Conservation (phyloP, 2,797 vertebrate genomes). For the Darevskia mixta region DNA sequence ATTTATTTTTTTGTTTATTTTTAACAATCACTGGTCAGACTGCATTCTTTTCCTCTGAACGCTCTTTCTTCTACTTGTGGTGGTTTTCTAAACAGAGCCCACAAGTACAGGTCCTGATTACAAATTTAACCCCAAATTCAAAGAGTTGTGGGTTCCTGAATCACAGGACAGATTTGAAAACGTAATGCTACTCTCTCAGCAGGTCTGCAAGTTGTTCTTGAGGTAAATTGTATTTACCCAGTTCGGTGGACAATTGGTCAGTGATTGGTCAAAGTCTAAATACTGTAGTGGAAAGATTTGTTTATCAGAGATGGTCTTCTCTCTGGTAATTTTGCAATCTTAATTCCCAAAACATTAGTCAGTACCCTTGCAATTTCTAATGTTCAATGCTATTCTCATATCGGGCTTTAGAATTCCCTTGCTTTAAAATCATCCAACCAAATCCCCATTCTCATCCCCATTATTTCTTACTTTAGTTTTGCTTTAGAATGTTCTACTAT, state of each 20-base stretch:
- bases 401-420: too few species aligned
- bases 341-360: too few species aligned
- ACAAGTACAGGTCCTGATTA: neutral
- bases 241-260: conserved; percentile 25
- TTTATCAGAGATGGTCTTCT: conserved; percentile 1
- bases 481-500: too few species aligned
- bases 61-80: neutral
- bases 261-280: conserved; percentile 7
- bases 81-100: neutral
- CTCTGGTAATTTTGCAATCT: too few species aligned
- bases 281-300: neutral
- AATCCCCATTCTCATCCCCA: too few species aligned
- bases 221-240: conserved; percentile 10
- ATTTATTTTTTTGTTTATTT: neutral
- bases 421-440: too few species aligned
- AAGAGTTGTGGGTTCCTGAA: neutral
- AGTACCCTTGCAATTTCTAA: too few species aligned
- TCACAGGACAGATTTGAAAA: neutral
- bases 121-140: neutral
- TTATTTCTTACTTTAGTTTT: too few species aligned
- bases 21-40: neutral
- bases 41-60: neutral
- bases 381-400: too few species aligned
- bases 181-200: neutral
- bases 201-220: neutral